These are phyloP conservation scores for Chymomyza procnemis DNA, from an alignment of 2,888 invertebrate species.

Conservation along the genomic window DNA sequence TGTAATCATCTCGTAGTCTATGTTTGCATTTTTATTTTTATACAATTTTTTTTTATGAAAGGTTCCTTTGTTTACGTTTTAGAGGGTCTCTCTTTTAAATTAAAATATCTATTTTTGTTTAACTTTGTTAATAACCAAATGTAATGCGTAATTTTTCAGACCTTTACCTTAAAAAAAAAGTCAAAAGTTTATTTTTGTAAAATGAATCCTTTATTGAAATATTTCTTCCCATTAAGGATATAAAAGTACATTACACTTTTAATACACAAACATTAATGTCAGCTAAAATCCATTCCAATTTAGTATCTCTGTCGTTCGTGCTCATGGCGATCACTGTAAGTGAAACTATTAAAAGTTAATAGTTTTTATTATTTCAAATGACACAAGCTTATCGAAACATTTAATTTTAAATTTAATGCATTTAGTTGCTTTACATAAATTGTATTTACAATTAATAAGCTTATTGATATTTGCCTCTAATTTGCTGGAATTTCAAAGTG, in stretches of 20 bases:
- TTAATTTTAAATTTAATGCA: background rate
- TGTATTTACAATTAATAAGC: background rate
- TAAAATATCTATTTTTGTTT: no score
- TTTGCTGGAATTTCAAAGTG: slow-evolving; percentile 16
- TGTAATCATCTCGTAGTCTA: no score
- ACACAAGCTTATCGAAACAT: background rate
- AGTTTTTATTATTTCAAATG: background rate
- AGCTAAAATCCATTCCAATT: slow-evolving; percentile 9
- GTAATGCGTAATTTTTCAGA: no score
- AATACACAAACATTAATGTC: slow-evolving; percentile 7
- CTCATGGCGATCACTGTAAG: slow-evolving; percentile 48
- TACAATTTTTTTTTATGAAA: no score
- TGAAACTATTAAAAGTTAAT: slow-evolving; percentile 32
- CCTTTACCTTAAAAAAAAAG: no score
- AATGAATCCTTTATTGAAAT: background rate
- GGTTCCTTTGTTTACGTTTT: no score
- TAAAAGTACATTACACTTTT: background rate
- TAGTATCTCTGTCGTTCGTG: slow-evolving; percentile 50
- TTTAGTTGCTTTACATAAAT: background rate
- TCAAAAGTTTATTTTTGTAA: slow-evolving; percentile 10
- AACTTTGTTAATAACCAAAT: no score
- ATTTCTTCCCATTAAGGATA: slow-evolving; percentile 8
- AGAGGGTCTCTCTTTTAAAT: no score
- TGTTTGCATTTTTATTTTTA: no score
- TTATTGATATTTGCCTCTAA: slow-evolving; percentile 42